Base-by-base conservation (phyloP, 2,113 vertebrate genomes). In the Sebastes fasciatus region DNA sequence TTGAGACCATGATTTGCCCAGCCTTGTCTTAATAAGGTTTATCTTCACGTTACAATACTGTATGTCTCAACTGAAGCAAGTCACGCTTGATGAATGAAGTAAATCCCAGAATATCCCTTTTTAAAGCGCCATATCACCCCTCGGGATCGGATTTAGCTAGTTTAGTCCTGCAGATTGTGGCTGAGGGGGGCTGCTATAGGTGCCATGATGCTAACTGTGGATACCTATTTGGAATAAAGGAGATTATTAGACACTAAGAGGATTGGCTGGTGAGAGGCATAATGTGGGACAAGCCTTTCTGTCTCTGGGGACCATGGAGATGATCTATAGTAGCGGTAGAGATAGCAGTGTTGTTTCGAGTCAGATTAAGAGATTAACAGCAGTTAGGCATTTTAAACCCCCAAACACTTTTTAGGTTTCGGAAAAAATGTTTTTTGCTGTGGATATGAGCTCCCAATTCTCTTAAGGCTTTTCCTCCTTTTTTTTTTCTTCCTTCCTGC, bases 241-340 rank as follows among this genome's bases (percentile, higher is more conserved):
- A 79, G 82, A 88, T 92, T 89, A 87, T 92, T 80, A 80, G 62
- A 42, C 86, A 45, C 84, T 88, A 91, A 94, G 90, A 92, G 85
- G 91, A 94, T 95, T 95, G 93, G 67, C 80, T 95, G 92, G 80
- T 84, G 79, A 87, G 79, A 73, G 55, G 66, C 26, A 79, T 64
- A 88, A 88, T 86, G 85, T 61, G 84, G 87, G 76, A 69, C 54
- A 46, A 49, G 23, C 60, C 12, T 82, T 45, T 87, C 61, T 63
- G 54, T 94, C 85, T 94, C 77, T 68, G 82, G 69, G 42, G 86
- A 72, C 48, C 62, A 87, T 54, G 69, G 45, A 74, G 11, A 81
- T 80, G 77, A 87, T 76, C 82, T 86, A 46, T 74, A 72, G 51
- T 82, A 80, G 81, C 75, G 62, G 8, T 43, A 82, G 73, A 66